Percentiles rank a stretch among this genome's conserved stretches.
Conservation (phyloP, 30 jellyfish, hydroid and myxozoan species). For the Rhopilema esculentum region DNA sequence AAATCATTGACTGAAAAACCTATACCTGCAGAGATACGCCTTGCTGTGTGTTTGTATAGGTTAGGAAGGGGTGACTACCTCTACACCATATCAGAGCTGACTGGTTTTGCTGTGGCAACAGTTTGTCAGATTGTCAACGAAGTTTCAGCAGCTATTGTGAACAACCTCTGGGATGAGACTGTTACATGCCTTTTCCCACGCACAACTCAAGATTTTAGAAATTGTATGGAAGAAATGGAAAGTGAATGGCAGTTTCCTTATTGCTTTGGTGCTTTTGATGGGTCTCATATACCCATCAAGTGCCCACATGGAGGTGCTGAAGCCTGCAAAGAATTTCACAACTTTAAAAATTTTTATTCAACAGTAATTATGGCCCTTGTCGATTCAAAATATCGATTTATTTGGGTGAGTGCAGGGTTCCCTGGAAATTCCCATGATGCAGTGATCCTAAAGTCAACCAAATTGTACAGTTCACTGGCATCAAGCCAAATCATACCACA, state of each 20-base stretch:
- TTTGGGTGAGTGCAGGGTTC: conserved; percentile 38
- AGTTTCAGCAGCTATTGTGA: conserved; percentile 40
- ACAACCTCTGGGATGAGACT: conserved; percentile 59
- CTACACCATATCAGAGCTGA: conserved; percentile 63
- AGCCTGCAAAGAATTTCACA: conserved; percentile 48
- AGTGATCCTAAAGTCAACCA: conserved; percentile 50
- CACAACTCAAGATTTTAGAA: conserved; percentile 41
- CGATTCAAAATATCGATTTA: conserved; percentile 64
- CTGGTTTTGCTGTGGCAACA: conserved; percentile 71
- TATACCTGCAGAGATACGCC: conserved; percentile 66
- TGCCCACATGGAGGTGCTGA: conserved; percentile 76
- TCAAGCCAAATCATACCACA: conserved; percentile 29
- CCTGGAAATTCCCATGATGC: conserved; percentile 64
- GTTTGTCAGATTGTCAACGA: conserved; percentile 47
- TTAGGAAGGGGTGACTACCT: conserved; percentile 75
- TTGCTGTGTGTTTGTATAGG: conserved; percentile 64
- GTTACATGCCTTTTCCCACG: conserved; percentile 35
- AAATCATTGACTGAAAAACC: conserved; percentile 53
- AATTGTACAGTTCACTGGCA: conserved; percentile 26
- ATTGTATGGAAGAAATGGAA: conserved; percentile 52
- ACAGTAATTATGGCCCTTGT: conserved; percentile 63
- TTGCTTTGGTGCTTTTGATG: conserved; percentile 67
- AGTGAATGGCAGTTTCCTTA: conserved; percentile 69
- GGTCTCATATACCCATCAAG: conserved; percentile 54
- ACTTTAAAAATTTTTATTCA: conserved; percentile 63